Conservation (phyloP, 2,888 invertebrate genomes). For the Cynaeus angustus region DNA sequence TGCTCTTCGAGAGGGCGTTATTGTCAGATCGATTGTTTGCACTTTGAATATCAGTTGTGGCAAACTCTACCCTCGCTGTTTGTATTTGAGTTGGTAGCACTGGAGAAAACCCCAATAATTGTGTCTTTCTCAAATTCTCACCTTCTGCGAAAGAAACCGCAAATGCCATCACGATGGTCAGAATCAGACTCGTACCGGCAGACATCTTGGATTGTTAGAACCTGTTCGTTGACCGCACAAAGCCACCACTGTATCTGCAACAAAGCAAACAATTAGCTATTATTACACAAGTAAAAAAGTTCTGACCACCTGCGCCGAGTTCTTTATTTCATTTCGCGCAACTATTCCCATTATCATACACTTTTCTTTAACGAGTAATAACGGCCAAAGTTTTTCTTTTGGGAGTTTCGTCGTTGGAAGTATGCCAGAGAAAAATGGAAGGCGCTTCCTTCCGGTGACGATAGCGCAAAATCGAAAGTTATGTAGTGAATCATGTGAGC, state of each 20-base stretch:
- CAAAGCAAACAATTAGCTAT: slow-evolving; percentile 45
- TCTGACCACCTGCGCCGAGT: slow-evolving; percentile 18
- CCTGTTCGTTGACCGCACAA: slow-evolving; percentile 52
- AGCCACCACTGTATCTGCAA: slow-evolving; percentile 50
- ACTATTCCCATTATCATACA: slow-evolving; percentile 37
- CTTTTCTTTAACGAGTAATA: slow-evolving; percentile 35
- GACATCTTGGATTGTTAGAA: slow-evolving; percentile 59
- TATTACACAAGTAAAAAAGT: slow-evolving; percentile 22
- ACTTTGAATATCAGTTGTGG: slow-evolving; percentile 53
- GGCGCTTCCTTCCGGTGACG: too few species aligned
- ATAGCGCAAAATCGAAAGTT: too few species aligned
- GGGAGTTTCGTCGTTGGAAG: slow-evolving; percentile 15
- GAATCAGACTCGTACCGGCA: slow-evolving; percentile 59
- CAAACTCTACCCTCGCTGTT: slow-evolving; percentile 36
- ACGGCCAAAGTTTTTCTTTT: slow-evolving; percentile 20
- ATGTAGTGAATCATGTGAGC: too few species aligned
- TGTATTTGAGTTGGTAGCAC: too few species aligned
- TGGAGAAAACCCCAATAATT: too few species aligned
- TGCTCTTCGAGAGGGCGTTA: slow-evolving; percentile 52
- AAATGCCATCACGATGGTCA: slow-evolving; percentile 55
- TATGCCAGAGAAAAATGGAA: slow-evolving; percentile 8
- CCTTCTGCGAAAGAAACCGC: slow-evolving; percentile 60
- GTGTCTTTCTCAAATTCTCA: slow-evolving; percentile 48
- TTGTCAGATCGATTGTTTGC: slow-evolving; percentile 53
- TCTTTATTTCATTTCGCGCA: slow-evolving; percentile 26